Conservation (phyloP, 2,113 vertebrate genomes). For the Apistogramma diplotaenia region DNA sequence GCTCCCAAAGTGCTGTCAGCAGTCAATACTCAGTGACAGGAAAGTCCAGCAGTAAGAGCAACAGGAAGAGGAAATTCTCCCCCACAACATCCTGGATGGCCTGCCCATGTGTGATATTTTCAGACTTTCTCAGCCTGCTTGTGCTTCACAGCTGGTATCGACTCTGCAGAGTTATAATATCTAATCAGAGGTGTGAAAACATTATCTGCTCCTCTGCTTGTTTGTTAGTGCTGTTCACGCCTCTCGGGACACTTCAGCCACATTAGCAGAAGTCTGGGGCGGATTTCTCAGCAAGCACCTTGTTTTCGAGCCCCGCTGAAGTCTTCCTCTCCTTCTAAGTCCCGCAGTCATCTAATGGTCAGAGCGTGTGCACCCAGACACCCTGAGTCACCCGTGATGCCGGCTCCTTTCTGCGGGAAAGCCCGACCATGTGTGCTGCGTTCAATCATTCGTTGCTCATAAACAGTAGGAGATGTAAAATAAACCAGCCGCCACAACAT, state of each 20-base stretch:
- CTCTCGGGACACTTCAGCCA: constrained; percentile 7
- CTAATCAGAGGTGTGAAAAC: constrained; percentile 15
- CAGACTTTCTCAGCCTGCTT: constrained; percentile 47
- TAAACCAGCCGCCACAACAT: constrained; percentile 68
- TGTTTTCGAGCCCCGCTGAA: neutral
- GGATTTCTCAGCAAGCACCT: constrained; percentile 11
- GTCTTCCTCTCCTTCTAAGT: constrained; percentile 41
- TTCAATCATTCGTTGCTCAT: constrained; percentile 55
- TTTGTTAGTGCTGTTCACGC: constrained; percentile 37
- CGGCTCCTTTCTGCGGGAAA: constrained; percentile 65
- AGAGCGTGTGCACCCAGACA: constrained; percentile 53
- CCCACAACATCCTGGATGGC: constrained; percentile 70
- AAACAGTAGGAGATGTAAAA: constrained; percentile 72
- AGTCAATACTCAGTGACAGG: constrained; percentile 69
- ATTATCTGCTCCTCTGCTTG: constrained; percentile 22
- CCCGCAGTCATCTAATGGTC: constrained; percentile 57
- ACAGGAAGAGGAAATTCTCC: constrained; percentile 76
- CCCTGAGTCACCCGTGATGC: constrained; percentile 69
- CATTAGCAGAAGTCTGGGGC: neutral
- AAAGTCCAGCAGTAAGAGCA: constrained; percentile 70
- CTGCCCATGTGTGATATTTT: constrained; percentile 66
- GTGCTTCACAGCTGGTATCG: constrained; percentile 45
- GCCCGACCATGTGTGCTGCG: constrained; percentile 53
- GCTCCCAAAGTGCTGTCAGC: constrained; percentile 64
- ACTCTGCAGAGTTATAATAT: constrained; percentile 17